A percentile compares a stretch with the other conserved stretches of the same genome.
phyloP scores from a whole-genome alignment of 2,888 invertebrate genomes.

The Drosophila borealis region DNA sequence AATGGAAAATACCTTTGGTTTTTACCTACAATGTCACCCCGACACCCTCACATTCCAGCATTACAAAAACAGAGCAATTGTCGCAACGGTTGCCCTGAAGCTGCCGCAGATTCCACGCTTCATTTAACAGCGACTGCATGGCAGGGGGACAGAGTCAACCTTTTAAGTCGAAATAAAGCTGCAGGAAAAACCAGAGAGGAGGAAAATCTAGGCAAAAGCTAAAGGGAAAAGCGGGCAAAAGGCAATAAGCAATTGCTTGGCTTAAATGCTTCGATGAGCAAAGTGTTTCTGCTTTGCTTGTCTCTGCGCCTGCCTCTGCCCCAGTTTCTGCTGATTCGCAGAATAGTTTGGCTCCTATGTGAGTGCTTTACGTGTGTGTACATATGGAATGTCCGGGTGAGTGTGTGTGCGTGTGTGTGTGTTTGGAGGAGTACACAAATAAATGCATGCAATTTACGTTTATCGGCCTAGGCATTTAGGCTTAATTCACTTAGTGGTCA shows the following conservation, averaged over 20 bases:
- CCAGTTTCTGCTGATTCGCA: constrained; percentile 29
- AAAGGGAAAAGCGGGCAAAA: constrained; percentile 2
- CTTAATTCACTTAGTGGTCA: constrained; percentile 60
- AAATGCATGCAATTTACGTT: constrained; percentile 52
- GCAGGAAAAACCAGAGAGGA: constrained; percentile 4
- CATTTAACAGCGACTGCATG: constrained; percentile 49
- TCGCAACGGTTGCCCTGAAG: constrained; percentile 30
- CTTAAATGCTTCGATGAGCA: constrained; percentile 64
- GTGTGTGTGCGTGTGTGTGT: constrained; percentile 16
- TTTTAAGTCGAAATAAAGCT: constrained; percentile 41
- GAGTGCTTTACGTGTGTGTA: constrained; percentile 4
- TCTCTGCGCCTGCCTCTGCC: neutral
- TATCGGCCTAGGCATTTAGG: constrained; percentile 47
- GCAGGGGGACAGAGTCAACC: constrained; percentile 23
- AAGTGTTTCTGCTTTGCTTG: constrained; percentile 56
- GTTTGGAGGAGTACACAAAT: constrained; percentile 17
- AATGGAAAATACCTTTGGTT: constrained; percentile 47
- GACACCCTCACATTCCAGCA: neutral
- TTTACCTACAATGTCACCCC: constrained; percentile 13
- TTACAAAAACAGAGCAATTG: constrained; percentile 32
- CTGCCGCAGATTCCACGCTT: constrained; percentile 57
- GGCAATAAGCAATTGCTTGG: constrained; percentile 69
- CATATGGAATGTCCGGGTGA: neutral
- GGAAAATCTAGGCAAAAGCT: constrained; percentile 2
- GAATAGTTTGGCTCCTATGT: constrained; percentile 26